Evolutionary conservation across 2,113 vertebrate genomes (phyloP).

Genomic region (Sinocyclocheilus anshuiensis): DNA sequence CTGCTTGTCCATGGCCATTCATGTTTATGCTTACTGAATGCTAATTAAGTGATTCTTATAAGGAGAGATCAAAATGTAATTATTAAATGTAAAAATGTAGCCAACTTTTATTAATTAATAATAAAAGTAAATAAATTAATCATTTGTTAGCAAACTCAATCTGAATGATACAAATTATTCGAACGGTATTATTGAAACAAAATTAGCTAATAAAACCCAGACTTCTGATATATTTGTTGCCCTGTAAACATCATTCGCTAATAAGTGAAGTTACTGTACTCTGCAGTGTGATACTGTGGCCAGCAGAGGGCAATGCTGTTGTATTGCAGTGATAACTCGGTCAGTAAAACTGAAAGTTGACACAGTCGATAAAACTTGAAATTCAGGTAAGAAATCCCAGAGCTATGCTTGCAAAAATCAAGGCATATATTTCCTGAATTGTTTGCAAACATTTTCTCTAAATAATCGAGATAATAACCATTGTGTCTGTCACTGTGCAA

Average conservation of each 20-base stretch:
- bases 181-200: neutral
- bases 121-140: too few relatives aligned
- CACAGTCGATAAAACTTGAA: neutral
- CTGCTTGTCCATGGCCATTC: neutral
- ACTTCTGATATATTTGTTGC: neutral
- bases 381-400: neutral
- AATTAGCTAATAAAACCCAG: neutral
- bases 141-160: neutral
- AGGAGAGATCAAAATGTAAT: neutral
- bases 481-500: neutral
- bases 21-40: neutral
- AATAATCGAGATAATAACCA: neutral
- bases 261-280: neutral
- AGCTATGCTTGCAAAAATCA: neutral
- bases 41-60: constrained; percentile 4
- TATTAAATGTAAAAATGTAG: too few relatives aligned
- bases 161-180: neutral
- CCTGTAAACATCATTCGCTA: neutral
- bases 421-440: neutral
- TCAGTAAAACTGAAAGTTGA: neutral
- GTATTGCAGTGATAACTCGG: too few relatives aligned
- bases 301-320: constrained; percentile 25
- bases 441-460: neutral
- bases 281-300: neutral
- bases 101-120: too few relatives aligned